These are phyloP conservation scores for Megalops atlanticus DNA, from an alignment of 2,113 vertebrate species.

Conservation along the genomic window DNA sequence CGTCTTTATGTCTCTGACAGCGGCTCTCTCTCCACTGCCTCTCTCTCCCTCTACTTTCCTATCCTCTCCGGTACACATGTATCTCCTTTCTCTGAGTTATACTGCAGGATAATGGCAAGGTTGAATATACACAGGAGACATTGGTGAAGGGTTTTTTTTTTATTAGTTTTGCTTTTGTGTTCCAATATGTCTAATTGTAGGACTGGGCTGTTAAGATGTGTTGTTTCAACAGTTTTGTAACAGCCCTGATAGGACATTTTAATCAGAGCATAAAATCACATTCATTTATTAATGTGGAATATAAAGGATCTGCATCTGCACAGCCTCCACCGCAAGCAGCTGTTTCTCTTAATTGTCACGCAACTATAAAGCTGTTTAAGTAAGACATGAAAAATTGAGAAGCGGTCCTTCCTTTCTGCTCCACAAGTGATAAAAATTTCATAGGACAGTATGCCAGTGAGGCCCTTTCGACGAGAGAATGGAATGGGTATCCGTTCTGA, in stretches of 20 bases:
- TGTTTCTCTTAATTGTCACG: conserved; percentile 34
- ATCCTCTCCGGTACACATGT: too few relatives aligned
- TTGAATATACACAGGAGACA: not conserved
- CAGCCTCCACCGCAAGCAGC: not conserved
- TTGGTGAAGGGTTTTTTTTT: not conserved
- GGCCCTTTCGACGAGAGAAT: conserved; percentile 48
- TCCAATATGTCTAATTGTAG: not conserved
- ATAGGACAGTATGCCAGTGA: conserved; percentile 60
- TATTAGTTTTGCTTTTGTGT: too few relatives aligned
- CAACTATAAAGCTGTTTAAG: conserved; percentile 54
- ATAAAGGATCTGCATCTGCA: not conserved
- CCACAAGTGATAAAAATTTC: conserved; percentile 67
- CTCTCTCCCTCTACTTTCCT: not conserved
- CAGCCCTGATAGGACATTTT: conserved; percentile 3
- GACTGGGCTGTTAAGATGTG: not conserved
- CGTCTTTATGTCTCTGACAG: too few relatives aligned
- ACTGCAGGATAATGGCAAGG: not conserved
- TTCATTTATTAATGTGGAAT: not conserved
- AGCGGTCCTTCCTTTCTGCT: conserved; percentile 54
- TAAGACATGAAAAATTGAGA: conserved; percentile 69
- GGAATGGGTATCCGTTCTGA: conserved; percentile 34
- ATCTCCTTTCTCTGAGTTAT: not conserved
- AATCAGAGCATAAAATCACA: not conserved
- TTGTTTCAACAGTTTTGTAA: not conserved
- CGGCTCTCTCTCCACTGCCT: too few relatives aligned